These are phyloP conservation scores for Dicaeum eximium DNA, from an alignment of 2,113 vertebrate genomes.

Conservation along the genomic window DNA sequence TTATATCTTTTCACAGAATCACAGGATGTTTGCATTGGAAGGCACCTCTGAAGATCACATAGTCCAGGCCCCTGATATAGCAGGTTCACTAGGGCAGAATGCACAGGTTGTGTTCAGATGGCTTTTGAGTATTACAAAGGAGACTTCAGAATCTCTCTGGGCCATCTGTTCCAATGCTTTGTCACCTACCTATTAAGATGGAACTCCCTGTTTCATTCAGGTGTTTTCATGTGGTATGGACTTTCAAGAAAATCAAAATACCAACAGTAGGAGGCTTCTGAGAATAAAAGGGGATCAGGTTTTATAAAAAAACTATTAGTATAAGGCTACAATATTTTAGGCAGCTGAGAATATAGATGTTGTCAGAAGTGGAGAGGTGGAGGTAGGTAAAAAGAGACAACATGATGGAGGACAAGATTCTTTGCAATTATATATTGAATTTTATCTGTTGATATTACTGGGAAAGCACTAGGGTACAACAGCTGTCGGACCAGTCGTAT, in stretches of 20 bases:
- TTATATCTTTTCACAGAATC: not conserved
- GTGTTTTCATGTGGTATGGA: not conserved
- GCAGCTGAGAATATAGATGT: not conserved
- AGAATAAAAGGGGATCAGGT: not conserved
- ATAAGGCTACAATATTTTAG: not conserved
- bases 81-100: not conserved
- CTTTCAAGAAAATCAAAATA: not conserved
- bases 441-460: not conserved
- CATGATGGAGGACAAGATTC: not conserved
- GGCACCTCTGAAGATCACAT: not conserved
- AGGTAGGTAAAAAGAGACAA: not conserved
- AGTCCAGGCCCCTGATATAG: rapidly evolving
- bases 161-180: not conserved
- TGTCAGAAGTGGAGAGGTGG: not conserved
- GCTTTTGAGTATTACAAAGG: not conserved
- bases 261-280: not conserved
- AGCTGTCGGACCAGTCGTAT: not conserved
- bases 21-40: not conserved
- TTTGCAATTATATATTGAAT: not conserved
- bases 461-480: not conserved
- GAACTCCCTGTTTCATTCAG: not conserved
- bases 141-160: not conserved
- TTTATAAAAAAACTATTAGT: not conserved
- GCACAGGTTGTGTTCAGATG: not conserved
- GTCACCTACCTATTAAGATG: not conserved